Evolutionary conservation across 2,888 invertebrate species (phyloP).

Genomic region (Brachyopa scutellaris): DNA sequence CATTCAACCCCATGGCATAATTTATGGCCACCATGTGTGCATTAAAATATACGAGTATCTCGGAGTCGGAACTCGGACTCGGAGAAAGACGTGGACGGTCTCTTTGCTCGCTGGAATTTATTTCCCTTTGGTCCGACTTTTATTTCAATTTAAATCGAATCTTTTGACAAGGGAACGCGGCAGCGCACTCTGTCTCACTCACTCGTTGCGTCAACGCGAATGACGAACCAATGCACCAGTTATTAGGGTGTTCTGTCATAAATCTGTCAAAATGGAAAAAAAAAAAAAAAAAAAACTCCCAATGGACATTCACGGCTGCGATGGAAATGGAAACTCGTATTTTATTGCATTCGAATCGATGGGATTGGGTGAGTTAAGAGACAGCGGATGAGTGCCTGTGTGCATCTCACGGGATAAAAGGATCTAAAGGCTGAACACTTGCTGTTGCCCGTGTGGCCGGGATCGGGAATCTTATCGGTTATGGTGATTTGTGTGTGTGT

Average conservation of each 20-base stretch:
- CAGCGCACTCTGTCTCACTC: neutral
- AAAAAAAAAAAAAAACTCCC: too few relatives aligned
- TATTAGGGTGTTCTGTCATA: conserved; percentile 54
- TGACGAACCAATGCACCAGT: conserved; percentile 47
- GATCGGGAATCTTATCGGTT: conserved; percentile 29
- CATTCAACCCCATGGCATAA: conserved; percentile 51
- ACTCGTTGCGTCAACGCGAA: conserved; percentile 7
- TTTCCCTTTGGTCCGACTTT: conserved; percentile 10
- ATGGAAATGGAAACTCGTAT: conserved; percentile 56
- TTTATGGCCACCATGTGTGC: conserved; percentile 59
- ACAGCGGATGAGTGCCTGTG: neutral
- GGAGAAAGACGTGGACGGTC: neutral
- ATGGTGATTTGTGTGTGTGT: conserved; percentile 60
- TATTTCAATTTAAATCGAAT: conserved; percentile 46
- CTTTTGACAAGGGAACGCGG: conserved; percentile 20
- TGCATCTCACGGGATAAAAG: conserved; percentile 41
- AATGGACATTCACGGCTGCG: conserved; percentile 47
- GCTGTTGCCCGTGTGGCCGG: neutral
- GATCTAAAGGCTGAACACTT: conserved; percentile 27
- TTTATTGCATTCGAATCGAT: conserved; percentile 63
- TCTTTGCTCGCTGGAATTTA: conserved; percentile 37
- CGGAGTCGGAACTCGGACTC: conserved; percentile 10
- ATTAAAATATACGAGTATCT: conserved; percentile 60
- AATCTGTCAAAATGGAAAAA: conserved; percentile 71
- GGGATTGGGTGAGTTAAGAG: conserved; percentile 47